Evolutionary conservation across 2,888 invertebrate genomes (phyloP), one percentile per base, ranked within the genome.

Genomic region (Caenorhabditis zanzibari): DNA sequence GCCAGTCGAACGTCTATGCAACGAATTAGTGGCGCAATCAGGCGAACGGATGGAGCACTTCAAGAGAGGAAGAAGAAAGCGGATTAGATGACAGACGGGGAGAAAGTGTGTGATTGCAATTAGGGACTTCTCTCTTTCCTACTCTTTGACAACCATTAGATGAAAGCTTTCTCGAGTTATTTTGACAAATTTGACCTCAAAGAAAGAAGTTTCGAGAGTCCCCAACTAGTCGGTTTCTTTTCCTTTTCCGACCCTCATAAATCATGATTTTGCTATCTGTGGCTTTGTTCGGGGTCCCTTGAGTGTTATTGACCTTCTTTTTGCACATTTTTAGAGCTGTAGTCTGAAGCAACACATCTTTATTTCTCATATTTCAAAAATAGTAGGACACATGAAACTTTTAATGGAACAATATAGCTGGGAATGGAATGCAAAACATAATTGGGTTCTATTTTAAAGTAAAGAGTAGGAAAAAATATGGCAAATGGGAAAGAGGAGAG

Each of bases 21-120:
- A 59, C 77, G 71, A 77, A 77, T 77, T 77, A 77, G 77, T 77
- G 77, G 77, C 77, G 77, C 77, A 77, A 77, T 77, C 77, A 77
- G 71, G 77, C 76, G 68, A 35, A 59, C 74, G 52, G 56, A 75
- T 66, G 49, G 77, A 71, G 77, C 77, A 77, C 77, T 77, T 71
- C 61, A 77, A 71, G 69, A 63, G 71, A 32, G n/a, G n/a, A n/a
- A n/a, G 32, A 32, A 32, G 32, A 71, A 77, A 61, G 61, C 74
- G 74, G 81, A 81, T 81, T 81, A 81, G 68, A 81, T 81, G 81
- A 81, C 74, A 74, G 73, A 73, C 81, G 74, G 81, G 16, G 16
- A 32, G 54, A 44, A 44, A 74, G 54, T 56, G 54, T 81, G 81
- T 73, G 81, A 81, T 74, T 81, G 81, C 81, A 74, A 81, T 81